Evolutionary conservation across 2,888 invertebrate genomes (phyloP).

Genomic region (Monopis laevigella): DNA sequence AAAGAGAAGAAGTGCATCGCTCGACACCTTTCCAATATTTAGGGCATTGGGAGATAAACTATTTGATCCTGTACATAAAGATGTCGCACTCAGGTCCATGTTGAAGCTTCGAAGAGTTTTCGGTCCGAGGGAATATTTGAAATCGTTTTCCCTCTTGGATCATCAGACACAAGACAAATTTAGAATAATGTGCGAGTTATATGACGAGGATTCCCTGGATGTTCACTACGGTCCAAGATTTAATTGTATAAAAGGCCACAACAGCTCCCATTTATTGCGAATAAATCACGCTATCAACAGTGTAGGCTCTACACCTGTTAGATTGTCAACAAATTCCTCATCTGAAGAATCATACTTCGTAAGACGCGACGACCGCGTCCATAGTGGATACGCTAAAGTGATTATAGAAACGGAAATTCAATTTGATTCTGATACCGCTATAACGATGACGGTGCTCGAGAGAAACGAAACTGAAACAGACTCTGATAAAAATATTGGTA

Average conservation of each 20-base stretch:
- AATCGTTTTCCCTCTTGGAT: slow-evolving; percentile 53
- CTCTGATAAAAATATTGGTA: slow-evolving; percentile 39
- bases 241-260: slow-evolving; percentile 27
- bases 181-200: slow-evolving; percentile 45
- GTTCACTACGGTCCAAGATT: slow-evolving; percentile 51
- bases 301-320: slow-evolving; percentile 24
- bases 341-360: slow-evolving; percentile 69
- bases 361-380: slow-evolving; percentile 29
- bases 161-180: slow-evolving; percentile 61
- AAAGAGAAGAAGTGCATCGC: slow-evolving; percentile 49
- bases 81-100: slow-evolving; percentile 76
- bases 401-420: slow-evolving; percentile 87
- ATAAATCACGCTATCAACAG: slow-evolving; percentile 44
- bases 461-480: slow-evolving; percentile 65
- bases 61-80: slow-evolving; percentile 65
- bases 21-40: slow-evolving; percentile 60
- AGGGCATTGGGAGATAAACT: slow-evolving; percentile 65
- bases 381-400: slow-evolving; percentile 68
- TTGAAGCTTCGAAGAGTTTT: slow-evolving; percentile 74
- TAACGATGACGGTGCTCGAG: slow-evolving; percentile 86
- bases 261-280: slow-evolving; percentile 39
- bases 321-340: slow-evolving; percentile 48
- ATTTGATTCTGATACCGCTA: slow-evolving; percentile 80
- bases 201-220: slow-evolving; percentile 56
- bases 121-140: slow-evolving; percentile 72